Conservation (phyloP, 2,113 vertebrate species). For the Genyomyrus donnyi region DNA sequence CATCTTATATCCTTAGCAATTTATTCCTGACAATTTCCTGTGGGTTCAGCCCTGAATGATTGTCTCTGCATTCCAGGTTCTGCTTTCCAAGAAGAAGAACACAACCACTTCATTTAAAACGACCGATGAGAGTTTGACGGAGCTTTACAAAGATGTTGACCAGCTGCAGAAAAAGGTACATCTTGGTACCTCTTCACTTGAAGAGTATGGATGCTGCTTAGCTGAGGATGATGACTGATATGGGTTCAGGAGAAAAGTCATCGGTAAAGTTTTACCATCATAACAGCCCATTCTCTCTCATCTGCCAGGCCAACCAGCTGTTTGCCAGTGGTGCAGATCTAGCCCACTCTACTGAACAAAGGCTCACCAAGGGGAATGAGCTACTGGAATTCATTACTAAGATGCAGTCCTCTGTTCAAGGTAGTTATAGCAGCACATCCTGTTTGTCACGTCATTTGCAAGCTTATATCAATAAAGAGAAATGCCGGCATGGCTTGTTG, state of each 20-base stretch:
- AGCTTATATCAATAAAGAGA: background rate
- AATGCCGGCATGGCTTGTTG: background rate
- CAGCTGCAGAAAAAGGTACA: conserved; percentile 45
- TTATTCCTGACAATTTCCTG: background rate
- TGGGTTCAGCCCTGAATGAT: background rate
- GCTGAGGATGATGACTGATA: background rate
- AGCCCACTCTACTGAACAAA: conserved; percentile 44
- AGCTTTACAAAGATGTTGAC: conserved; percentile 42
- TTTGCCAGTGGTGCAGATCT: conserved; percentile 46
- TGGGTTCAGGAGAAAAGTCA: background rate
- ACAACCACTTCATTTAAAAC: conserved; percentile 26
- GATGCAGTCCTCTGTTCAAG: conserved; percentile 59
- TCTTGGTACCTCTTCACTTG: background rate
- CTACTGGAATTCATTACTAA: conserved; percentile 55
- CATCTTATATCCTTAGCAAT: background rate
- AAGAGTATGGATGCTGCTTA: background rate
- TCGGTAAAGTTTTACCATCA: background rate
- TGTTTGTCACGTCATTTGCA: background rate
- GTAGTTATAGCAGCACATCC: conserved; percentile 47
- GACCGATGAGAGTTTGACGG: conserved; percentile 39
- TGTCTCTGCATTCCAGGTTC: conserved; percentile 36
- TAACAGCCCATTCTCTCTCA: conserved; percentile 17
- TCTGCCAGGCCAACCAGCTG: conserved; percentile 54
- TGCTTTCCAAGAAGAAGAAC: conserved; percentile 45
- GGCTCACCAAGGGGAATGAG: conserved; percentile 51